These are phyloP conservation scores for Leuciscus waleckii DNA, from an alignment of 2,797 vertebrate genomes.

Conservation along the genomic window DNA sequence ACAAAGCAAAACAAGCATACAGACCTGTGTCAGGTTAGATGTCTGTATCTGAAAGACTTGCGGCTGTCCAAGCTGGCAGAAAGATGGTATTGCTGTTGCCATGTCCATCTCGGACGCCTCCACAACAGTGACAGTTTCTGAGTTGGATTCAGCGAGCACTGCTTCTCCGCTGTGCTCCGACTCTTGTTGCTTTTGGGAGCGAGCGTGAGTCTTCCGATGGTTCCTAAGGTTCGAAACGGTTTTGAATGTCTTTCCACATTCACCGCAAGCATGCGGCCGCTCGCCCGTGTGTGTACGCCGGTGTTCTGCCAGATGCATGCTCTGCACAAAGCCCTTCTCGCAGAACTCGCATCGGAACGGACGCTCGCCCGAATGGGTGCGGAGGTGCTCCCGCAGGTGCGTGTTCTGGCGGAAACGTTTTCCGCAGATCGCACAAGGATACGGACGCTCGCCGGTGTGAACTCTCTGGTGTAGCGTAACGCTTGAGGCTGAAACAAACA, in stretches of 20 bases:
- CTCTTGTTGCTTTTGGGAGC: constrained; percentile 66
- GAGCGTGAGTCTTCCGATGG: constrained; percentile 81
- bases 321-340: constrained; percentile 79
- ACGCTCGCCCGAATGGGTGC: constrained; percentile 82
- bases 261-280: constrained; percentile 75
- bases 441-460: constrained; percentile 89
- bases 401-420: constrained; percentile 90
- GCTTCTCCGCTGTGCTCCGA: constrained; percentile 55
- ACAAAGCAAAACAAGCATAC: not conserved
- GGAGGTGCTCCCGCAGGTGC: constrained; percentile 87
- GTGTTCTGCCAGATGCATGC: constrained; percentile 83
- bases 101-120: constrained; percentile 68
- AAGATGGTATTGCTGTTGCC: constrained; percentile 49
- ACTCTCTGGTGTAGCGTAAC: constrained; percentile 83
- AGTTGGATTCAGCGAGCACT: constrained; percentile 39
- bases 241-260: constrained; percentile 83
- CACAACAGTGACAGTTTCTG: constrained; percentile 66
- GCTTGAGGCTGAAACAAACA: constrained; percentile 83
- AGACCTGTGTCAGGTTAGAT: constrained; percentile 77
- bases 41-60: constrained; percentile 82
- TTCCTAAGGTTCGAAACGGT: constrained; percentile 84
- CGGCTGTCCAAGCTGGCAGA: constrained; percentile 67
- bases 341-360: constrained; percentile 80
- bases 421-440: constrained; percentile 84
- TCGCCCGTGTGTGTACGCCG: constrained; percentile 81